Evolutionary conservation across 2,797 vertebrate species (phyloP).

Genomic region (Pogonophryne albipinna): DNA sequence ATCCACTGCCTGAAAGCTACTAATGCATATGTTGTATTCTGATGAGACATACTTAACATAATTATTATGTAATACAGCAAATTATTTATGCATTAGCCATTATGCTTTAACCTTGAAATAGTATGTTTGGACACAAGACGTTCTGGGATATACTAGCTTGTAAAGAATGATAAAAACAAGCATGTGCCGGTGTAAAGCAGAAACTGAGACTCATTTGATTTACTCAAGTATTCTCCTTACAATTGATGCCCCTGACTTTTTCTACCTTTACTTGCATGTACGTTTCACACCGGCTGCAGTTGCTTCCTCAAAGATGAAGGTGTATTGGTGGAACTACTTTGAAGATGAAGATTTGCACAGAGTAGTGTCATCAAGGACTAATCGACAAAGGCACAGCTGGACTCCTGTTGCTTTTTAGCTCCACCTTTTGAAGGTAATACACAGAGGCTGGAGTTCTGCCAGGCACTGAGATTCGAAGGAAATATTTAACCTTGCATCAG

Average conservation of each 20-base stretch:
- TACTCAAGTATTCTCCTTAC: not conserved
- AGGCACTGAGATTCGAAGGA: constrained; percentile 19
- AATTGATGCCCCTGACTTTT: not conserved
- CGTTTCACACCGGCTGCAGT: constrained; percentile 25
- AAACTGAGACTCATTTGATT: not conserved
- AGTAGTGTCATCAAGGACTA: constrained; percentile 62
- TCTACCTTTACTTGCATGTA: constrained; percentile 14
- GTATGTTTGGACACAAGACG: not conserved
- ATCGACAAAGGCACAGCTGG: constrained; percentile 76
- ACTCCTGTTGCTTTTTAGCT: constrained; percentile 62
- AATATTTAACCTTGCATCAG: constrained; percentile 35
- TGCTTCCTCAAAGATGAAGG: constrained; percentile 50
- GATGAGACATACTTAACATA: not conserved
- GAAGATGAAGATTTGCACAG: constrained; percentile 65
- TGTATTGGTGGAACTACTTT: constrained; percentile 48
- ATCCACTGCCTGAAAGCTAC: not conserved
- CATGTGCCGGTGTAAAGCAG: not conserved
- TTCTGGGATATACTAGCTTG: too few species aligned
- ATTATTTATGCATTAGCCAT: not conserved
- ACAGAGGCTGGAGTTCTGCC: constrained; percentile 13
- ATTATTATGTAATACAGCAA: not conserved
- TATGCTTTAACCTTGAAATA: not conserved
- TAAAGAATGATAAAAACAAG: not conserved
- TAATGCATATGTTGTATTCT: constrained; percentile 1
- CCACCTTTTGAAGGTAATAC: constrained; percentile 57